Conservation (phyloP, 2,113 vertebrate species). For the Ictalurus furcatus region DNA sequence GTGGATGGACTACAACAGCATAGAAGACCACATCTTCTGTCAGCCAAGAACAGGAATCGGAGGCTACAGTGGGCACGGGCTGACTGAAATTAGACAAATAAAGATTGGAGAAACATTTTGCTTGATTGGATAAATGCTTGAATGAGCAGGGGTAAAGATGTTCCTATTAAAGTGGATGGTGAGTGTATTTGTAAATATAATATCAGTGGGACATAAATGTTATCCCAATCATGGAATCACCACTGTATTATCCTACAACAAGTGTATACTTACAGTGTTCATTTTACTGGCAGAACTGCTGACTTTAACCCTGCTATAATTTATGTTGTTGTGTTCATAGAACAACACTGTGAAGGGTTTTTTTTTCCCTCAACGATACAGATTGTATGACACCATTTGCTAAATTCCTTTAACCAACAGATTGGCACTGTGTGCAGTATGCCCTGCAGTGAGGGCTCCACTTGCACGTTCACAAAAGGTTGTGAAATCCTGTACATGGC, state of each 20-base stretch:
- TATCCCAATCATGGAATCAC: not conserved
- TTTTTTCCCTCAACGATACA: not conserved
- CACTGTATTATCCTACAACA: not conserved
- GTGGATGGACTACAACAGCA: not conserved
- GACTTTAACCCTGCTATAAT: constrained; percentile 19
- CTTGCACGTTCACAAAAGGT: not conserved
- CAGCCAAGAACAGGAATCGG: not conserved
- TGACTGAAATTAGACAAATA: not conserved
- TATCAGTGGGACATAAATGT: too few relatives aligned
- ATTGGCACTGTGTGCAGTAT: not conserved
- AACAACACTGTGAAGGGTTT: not conserved
- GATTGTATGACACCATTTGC: not conserved
- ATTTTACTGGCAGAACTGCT: not conserved
- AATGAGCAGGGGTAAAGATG: not conserved
- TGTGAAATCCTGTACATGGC: constrained; percentile 32
- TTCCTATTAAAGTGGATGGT: not conserved
- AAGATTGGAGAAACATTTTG: not conserved
- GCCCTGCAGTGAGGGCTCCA: not conserved
- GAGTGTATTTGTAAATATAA: not conserved
- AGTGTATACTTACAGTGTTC: not conserved
- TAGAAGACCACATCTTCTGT: not conserved
- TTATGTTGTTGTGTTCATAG: not conserved
- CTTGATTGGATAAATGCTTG: not conserved
- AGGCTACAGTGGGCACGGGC: not conserved
- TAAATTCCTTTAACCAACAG: constrained; percentile 24